Evolutionary conservation across 1,140 invertebrate species (phyloP).

Genomic region (Anoplolepis gracilipes): DNA sequence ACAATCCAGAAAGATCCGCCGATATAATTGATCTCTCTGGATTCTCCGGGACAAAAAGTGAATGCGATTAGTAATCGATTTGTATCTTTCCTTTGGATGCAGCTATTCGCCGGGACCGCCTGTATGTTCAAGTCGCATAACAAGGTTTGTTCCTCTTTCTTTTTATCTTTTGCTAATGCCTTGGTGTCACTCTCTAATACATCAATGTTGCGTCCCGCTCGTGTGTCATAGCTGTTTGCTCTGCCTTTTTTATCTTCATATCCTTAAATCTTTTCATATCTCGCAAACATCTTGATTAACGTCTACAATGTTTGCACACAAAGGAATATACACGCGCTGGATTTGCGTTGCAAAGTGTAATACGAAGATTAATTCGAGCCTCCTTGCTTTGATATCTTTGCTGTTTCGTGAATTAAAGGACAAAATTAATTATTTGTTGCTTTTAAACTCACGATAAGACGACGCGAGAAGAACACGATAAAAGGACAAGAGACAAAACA

Average conservation of each 20-base stretch:
- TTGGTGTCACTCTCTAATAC: constrained; percentile 33
- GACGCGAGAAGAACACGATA: constrained; percentile 20
- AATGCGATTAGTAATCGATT: constrained; percentile 67
- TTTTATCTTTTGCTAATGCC: constrained; percentile 52
- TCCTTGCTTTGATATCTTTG: constrained; percentile 33
- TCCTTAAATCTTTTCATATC: constrained; percentile 36
- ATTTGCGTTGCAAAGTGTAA: constrained; percentile 54
- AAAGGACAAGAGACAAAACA: neutral
- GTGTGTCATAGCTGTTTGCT: neutral
- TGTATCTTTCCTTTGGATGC: constrained; percentile 81
- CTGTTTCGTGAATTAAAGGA: constrained; percentile 6
- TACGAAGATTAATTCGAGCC: constrained; percentile 45
- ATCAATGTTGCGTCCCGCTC: constrained; percentile 29
- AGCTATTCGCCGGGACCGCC: constrained; percentile 85
- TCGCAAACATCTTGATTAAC: constrained; percentile 1
- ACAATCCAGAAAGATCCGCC: constrained; percentile 54
- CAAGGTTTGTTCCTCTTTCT: constrained; percentile 82
- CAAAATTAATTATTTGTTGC: constrained; percentile 54
- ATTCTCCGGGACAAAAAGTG: neutral
- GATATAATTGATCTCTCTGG: constrained; percentile 33
- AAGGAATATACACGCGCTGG: constrained; percentile 6
- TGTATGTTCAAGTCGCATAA: constrained; percentile 85
- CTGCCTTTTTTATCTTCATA: neutral
- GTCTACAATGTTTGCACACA: constrained; percentile 20
- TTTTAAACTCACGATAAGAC: neutral